phyloP scores from a whole-genome alignment of 2,888 invertebrate species.

The Tiphia femorata region DNA sequence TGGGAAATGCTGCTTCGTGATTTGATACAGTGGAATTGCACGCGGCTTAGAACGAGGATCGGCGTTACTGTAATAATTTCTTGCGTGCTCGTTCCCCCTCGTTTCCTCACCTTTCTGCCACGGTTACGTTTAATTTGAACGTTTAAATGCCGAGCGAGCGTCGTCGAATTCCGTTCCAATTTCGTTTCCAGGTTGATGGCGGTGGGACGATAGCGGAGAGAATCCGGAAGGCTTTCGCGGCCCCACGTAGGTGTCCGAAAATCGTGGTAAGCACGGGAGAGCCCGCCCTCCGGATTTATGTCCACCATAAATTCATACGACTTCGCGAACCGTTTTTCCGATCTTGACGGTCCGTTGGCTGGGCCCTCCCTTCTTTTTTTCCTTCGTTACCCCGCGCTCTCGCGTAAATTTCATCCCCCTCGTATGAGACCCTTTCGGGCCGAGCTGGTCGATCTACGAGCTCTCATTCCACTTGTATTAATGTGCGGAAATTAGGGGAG shows the following conservation, averaged over 20 bases:
- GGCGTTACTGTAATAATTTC: too few relatives aligned
- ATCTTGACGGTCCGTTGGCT: constrained; percentile 46
- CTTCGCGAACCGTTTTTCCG: constrained; percentile 57
- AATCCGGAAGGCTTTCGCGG: background rate
- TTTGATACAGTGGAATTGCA: too few relatives aligned
- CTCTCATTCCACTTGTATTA: too few relatives aligned
- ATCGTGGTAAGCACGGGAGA: constrained; percentile 35
- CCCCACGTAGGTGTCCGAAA: constrained; percentile 45
- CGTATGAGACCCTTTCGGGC: too few relatives aligned
- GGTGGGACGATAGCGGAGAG: background rate
- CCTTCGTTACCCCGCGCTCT: constrained; percentile 5
- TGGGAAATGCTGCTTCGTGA: too few relatives aligned
- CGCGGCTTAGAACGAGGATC: too few relatives aligned
- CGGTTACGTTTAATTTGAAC: too few relatives aligned
- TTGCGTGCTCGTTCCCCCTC: too few relatives aligned
- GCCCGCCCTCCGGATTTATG: constrained; percentile 58
- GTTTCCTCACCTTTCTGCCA: too few relatives aligned
- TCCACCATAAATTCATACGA: constrained; percentile 65
- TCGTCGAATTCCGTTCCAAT: constrained; percentile 24
- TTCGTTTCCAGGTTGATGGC: constrained; percentile 13
- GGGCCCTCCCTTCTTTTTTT: constrained; percentile 26
- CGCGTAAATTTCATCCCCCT: too few relatives aligned
- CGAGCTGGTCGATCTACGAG: too few relatives aligned
- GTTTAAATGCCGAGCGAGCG: constrained; percentile 2
- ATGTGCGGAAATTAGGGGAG: too few relatives aligned